phyloP scores from a whole-genome alignment of 2,888 invertebrate species.

The Tetheella fluctuosa region DNA sequence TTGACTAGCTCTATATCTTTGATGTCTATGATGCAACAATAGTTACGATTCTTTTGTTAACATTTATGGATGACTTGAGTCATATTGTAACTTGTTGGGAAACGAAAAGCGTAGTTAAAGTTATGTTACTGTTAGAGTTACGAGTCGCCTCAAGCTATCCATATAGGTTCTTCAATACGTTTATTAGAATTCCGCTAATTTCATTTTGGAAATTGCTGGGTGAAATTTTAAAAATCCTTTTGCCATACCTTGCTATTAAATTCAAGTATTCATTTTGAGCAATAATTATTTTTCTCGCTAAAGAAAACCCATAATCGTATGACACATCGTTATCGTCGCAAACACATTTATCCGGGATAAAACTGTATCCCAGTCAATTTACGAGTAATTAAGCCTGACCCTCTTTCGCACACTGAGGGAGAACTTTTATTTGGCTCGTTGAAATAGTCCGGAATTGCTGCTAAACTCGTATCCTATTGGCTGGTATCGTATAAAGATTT shows the following conservation, averaged over 20 bases:
- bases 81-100: conserved; percentile 63
- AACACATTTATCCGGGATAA: conserved; percentile 71
- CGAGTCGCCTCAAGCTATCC: background rate
- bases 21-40: conserved; percentile 74
- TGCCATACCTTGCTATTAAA: too few relatives aligned
- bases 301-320: conserved; percentile 48
- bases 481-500: conserved; percentile 63
- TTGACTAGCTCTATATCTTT: conserved; percentile 56
- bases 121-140: conserved; percentile 6
- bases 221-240: too few relatives aligned
- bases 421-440: conserved; percentile 78
- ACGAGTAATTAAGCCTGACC: conserved; percentile 83
- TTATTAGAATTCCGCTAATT: background rate
- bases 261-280: conserved; percentile 12
- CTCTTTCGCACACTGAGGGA: conserved; percentile 74
- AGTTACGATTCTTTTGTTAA: conserved; percentile 67
- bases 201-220: background rate
- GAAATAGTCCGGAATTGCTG: conserved; percentile 66
- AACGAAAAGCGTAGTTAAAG: conserved; percentile 28
- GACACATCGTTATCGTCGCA: conserved; percentile 65
- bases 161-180: background rate
- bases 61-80: conserved; percentile 72
- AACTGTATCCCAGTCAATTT: conserved; percentile 79
- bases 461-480: conserved; percentile 71
- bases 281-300: conserved; percentile 11